Percentiles rank a stretch among this genome's conserved stretches.
These are phyloP conservation scores for Globodera ellingtonae DNA, from an alignment of 1,140 invertebrate genomes.

Conservation along the genomic window DNA sequence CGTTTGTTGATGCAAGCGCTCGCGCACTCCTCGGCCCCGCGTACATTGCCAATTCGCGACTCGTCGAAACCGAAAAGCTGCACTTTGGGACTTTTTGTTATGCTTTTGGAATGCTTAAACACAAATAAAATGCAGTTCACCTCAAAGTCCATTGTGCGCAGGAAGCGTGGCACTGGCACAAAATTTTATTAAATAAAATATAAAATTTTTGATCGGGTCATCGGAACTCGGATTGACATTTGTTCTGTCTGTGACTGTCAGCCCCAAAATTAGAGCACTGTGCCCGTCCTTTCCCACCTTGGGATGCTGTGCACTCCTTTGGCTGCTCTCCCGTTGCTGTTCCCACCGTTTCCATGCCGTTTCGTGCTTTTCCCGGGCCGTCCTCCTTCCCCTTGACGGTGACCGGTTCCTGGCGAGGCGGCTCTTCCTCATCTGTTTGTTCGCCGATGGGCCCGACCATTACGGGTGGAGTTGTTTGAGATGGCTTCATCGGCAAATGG, in stretches of 20 bases:
- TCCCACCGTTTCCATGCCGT: too few species aligned
- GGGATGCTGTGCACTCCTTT: too few species aligned
- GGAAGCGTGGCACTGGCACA: background rate
- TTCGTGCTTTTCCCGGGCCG: background rate
- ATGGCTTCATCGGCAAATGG: background rate
- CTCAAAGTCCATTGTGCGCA: constrained; percentile 8
- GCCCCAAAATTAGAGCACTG: too few species aligned
- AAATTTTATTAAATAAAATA: background rate
- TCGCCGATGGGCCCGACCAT: background rate
- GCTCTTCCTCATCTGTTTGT: background rate
- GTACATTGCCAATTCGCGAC: constrained; percentile 28
- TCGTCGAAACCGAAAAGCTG: constrained; percentile 60
- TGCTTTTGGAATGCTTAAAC: background rate
- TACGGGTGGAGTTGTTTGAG: background rate
- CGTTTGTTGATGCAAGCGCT: constrained; percentile 36
- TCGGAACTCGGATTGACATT: too few species aligned
- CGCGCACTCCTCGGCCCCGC: background rate
- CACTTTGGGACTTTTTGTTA: constrained; percentile 6
- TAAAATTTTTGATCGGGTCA: background rate
- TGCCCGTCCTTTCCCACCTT: too few species aligned
- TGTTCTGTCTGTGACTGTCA: too few species aligned
- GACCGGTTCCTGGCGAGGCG: background rate
- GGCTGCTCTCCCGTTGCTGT: too few species aligned
- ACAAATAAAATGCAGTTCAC: background rate
- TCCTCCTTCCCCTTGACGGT: background rate